Percentiles rank a stretch among this genome's conserved stretches.
These are phyloP conservation scores for Cerastis rubricosa DNA, from an alignment of 2,888 invertebrate species.

Conservation along the genomic window DNA sequence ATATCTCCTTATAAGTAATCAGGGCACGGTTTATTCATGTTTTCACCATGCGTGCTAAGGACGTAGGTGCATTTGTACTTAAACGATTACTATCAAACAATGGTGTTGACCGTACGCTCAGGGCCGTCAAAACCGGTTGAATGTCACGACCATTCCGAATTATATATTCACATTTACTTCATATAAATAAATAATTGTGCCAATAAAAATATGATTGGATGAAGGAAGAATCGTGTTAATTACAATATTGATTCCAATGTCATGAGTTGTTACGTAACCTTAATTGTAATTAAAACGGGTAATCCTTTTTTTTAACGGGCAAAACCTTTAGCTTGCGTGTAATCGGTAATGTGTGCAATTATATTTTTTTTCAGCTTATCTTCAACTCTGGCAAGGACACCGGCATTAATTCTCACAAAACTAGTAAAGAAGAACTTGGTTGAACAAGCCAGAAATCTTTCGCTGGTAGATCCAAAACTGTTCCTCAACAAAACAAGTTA, in stretches of 20 bases:
- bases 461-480: conserved; percentile 75
- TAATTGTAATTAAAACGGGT: background rate
- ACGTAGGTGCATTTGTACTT: conserved; percentile 25
- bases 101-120: conserved; percentile 18
- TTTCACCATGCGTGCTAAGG: conserved; percentile 29
- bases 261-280: background rate
- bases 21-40: conserved; percentile 23
- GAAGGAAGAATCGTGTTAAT: conserved; percentile 11
- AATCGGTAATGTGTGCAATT: conserved; percentile 38
- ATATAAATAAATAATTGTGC: conserved; percentile 26
- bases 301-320: background rate
- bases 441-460: conserved; percentile 75
- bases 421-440: conserved; percentile 75
- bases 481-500: conserved; percentile 85
- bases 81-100: conserved; percentile 28
- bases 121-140: conserved; percentile 33
- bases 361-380: conserved; percentile 67
- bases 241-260: conserved; percentile 18
- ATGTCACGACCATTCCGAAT: conserved; percentile 25
- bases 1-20: conserved; percentile 13
- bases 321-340: conserved; percentile 12
- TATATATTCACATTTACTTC: conserved; percentile 30
- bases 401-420: conserved; percentile 79
- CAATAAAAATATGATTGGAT: conserved; percentile 52
- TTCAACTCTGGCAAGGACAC: conserved; percentile 61